A percentile compares a stretch with the other conserved stretches of the same genome.
Conservation (phyloP, 2,797 vertebrate genomes). For the Sebastiscus albofasciatus region DNA sequence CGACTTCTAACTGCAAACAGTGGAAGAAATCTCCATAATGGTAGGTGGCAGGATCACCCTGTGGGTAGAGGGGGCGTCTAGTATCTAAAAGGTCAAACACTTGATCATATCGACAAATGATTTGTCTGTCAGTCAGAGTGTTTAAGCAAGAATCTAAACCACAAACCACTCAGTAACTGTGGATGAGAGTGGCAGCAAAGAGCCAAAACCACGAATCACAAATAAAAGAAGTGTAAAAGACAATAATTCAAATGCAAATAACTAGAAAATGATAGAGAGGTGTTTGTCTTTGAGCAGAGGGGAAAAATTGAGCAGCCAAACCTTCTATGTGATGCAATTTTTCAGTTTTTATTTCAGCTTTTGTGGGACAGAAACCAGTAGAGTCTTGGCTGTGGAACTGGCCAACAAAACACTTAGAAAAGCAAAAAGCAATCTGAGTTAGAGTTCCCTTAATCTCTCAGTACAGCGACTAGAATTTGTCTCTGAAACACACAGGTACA, state of each 20-base stretch:
- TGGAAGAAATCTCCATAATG: slow-evolving; percentile 54
- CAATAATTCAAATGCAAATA: slow-evolving; percentile 13
- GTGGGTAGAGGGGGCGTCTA: slow-evolving; percentile 40
- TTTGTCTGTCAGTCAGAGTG: slow-evolving; percentile 47
- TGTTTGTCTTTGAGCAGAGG: background rate
- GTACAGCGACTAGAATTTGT: slow-evolving; percentile 1
- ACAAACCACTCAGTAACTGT: slow-evolving; percentile 9
- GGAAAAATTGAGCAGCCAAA: slow-evolving; percentile 7
- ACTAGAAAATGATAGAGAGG: background rate
- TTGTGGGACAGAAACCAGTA: background rate
- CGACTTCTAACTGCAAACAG: slow-evolving; percentile 26
- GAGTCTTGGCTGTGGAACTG: background rate
- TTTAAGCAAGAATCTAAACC: slow-evolving; percentile 7
- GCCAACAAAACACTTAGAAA: slow-evolving; percentile 14
- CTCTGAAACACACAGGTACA: slow-evolving; percentile 5
- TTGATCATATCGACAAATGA: slow-evolving; percentile 31
- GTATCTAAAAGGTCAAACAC: slow-evolving; percentile 39
- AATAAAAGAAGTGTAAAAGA: slow-evolving; percentile 14
- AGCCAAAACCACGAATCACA: slow-evolving; percentile 34
- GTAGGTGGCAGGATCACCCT: slow-evolving; percentile 45
- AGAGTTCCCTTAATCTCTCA: background rate
- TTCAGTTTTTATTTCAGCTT: slow-evolving; percentile 19
- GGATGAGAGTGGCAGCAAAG: background rate
- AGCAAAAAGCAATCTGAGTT: background rate
- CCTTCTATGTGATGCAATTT: background rate